Conservation (phyloP, 2,888 invertebrate genomes). For the Micropterix aruncella region DNA sequence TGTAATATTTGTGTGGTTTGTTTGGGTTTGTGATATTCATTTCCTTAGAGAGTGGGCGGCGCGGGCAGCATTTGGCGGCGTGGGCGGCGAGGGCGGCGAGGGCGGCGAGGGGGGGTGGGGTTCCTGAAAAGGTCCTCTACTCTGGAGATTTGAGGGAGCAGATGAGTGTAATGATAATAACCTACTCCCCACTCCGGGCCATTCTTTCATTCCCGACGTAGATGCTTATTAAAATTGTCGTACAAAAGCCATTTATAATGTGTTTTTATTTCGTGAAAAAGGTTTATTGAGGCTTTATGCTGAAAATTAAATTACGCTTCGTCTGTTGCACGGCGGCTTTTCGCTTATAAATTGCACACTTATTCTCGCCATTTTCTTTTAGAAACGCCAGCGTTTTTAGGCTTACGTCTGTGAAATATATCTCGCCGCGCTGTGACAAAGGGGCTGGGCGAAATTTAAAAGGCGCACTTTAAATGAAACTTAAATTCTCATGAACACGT, state of each 20-base stretch:
- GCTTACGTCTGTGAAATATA: neutral
- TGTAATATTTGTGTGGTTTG: slow-evolving; percentile 1
- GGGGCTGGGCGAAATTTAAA: too few species aligned
- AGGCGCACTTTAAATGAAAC: too few species aligned
- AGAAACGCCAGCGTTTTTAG: neutral
- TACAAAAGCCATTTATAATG: neutral
- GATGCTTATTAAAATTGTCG: neutral
- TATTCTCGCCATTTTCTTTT: neutral
- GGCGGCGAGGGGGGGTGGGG: slow-evolving; percentile 2
- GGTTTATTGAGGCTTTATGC: neutral
- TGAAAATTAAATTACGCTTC: neutral
- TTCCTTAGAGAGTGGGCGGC: neutral
- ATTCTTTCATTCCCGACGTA: neutral
- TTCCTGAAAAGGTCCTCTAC: neutral
- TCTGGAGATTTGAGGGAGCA: neutral
- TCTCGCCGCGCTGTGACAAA: too few species aligned
- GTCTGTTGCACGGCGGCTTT: neutral
- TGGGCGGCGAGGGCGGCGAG: neutral
- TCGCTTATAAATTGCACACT: neutral
- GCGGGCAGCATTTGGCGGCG: neutral
- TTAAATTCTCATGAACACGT: too few species aligned
- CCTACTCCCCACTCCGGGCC: neutral
- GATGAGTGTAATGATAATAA: neutral
- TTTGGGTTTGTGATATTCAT: neutral
- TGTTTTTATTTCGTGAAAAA: neutral